phyloP scores from a whole-genome alignment of 2,113 vertebrate genomes.

The Cinclus cinclus region DNA sequence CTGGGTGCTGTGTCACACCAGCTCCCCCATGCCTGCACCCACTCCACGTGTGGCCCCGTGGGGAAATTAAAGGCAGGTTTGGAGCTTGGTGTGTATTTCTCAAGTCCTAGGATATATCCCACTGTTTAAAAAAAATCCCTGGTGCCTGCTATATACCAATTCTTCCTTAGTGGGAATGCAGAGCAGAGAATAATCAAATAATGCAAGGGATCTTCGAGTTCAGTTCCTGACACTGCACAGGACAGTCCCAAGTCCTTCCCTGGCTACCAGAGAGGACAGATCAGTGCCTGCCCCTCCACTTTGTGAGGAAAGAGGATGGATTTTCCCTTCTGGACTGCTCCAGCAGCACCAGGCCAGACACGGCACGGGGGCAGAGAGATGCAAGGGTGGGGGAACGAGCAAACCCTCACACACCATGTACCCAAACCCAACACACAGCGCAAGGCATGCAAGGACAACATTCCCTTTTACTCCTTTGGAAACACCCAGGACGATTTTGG shows the following conservation, averaged over 20 bases:
- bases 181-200: not conserved
- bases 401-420: not conserved
- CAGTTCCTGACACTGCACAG: not conserved
- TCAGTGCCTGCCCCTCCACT: not conserved
- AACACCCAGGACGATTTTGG: rapidly evolving
- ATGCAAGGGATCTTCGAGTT: not conserved
- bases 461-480: not conserved
- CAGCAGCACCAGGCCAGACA: not conserved
- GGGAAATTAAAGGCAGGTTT: not conserved
- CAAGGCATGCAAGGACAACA: not conserved
- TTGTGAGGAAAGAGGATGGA: rapidly evolving
- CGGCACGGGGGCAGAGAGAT: rapidly evolving
- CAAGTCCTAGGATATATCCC: not conserved
- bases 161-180: rapidly evolving
- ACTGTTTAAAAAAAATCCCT: not conserved
- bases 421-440: not conserved
- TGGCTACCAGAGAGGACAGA: not conserved
- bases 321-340: not conserved
- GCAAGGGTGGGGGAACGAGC: not conserved
- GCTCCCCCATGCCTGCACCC: rapidly evolving
- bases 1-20: rapidly evolving
- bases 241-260: not conserved
- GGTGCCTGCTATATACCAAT: rapidly evolving
- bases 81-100: not conserved
- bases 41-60: rapidly evolving